Conservation (phyloP, 2,113 vertebrate genomes). For the Plotosus lineatus region DNA sequence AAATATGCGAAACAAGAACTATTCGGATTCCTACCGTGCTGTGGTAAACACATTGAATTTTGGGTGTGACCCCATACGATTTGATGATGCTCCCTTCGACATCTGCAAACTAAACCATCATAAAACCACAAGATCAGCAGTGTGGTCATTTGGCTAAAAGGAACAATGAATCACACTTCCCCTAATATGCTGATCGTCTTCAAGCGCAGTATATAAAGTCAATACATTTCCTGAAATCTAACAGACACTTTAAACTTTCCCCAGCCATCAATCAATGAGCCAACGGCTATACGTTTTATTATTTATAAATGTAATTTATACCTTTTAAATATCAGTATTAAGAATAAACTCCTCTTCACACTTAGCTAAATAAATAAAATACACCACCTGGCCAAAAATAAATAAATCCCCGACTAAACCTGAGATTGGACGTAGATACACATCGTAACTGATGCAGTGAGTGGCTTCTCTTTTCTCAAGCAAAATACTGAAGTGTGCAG, state of each 20-base stretch:
- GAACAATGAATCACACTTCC: not conserved
- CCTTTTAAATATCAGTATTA: no score
- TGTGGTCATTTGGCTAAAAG: not conserved
- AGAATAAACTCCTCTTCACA: not conserved
- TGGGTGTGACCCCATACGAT: slow-evolving; percentile 48
- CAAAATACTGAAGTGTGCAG: no score
- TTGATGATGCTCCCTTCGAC: slow-evolving; percentile 44
- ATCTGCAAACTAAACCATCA: slow-evolving; percentile 53
- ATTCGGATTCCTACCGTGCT: slow-evolving; percentile 42
- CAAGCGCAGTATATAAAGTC: not conserved
- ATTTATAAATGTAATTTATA: not conserved
- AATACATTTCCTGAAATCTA: not conserved
- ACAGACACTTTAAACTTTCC: not conserved
- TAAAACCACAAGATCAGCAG: slow-evolving; percentile 27
- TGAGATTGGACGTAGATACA: no score
- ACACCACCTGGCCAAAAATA: no score
- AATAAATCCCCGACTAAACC: no score
- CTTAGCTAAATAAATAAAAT: not conserved
- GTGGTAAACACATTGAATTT: slow-evolving; percentile 58
- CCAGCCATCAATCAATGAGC: no score
- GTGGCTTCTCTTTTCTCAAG: no score
- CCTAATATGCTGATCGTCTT: not conserved
- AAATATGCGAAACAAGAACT: no score
- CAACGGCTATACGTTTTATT: not conserved
- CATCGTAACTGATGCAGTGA: no score